Percentiles rank a stretch among this genome's conserved stretches.
Conservation (phyloP, 92 coral and sea anemone genomes). For the Umimayanthus chanpuru region DNA sequence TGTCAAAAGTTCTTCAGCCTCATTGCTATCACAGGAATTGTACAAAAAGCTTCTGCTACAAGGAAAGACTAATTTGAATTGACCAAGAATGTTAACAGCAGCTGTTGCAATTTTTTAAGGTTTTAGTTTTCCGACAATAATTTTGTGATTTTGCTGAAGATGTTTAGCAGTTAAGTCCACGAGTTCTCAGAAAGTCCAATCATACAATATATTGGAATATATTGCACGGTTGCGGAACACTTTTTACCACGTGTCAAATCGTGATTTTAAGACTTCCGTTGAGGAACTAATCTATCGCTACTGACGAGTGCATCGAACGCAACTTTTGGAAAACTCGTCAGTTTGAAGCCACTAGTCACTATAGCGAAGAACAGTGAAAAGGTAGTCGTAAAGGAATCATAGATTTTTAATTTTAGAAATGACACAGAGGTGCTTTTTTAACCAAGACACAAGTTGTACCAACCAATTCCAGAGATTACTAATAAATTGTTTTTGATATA, state of each 20-base stretch:
- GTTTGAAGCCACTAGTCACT: too few species aligned
- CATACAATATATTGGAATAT: background rate
- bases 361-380: background rate
- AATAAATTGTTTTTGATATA: too few species aligned
- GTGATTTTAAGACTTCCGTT: background rate
- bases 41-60: background rate
- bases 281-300: background rate
- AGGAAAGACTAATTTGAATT: too few species aligned
- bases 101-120: background rate
- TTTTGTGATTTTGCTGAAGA: too few species aligned
- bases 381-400: background rate
- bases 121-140: background rate
- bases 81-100: background rate
- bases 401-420: too few species aligned
- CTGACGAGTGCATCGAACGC: background rate
- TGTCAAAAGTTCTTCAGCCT: background rate
- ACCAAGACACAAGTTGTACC: background rate
- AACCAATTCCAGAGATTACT: background rate
- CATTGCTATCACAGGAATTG: background rate
- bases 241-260: background rate
- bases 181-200: background rate
- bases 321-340: background rate
- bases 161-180: too few species aligned
- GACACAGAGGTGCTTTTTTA: too few species aligned
- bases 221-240: background rate